Conservation (phyloP, 1,140 invertebrate genomes). For the Berghia stephanieae region DNA sequence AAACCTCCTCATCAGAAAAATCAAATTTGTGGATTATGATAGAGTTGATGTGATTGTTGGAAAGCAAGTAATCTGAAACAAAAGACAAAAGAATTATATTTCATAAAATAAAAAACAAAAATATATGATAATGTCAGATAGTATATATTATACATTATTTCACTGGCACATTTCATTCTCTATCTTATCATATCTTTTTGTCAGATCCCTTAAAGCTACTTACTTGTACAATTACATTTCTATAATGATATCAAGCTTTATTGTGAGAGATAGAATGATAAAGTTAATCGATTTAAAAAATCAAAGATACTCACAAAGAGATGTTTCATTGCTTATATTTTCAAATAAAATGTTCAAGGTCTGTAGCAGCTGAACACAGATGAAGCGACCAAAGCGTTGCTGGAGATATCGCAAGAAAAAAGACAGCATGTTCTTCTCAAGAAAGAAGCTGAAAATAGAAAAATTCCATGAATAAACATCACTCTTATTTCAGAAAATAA, state of each 20-base stretch:
- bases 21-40: conserved; percentile 99
- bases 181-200: too few species aligned
- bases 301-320: conserved; percentile 93
- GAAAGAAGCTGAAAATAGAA: conserved; percentile 85
- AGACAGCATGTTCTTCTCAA: conserved; percentile 99
- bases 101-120: neutral
- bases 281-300: too few species aligned
- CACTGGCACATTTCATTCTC: too few species aligned
- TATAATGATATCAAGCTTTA: too few species aligned
- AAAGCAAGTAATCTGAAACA: conserved; percentile 96
- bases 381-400: conserved; percentile 95
- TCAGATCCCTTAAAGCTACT: too few species aligned
- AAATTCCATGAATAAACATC: neutral
- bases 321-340: conserved; percentile 98
- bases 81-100: conserved; percentile 49
- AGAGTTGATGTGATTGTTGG: conserved; percentile 99
- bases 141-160: too few species aligned
- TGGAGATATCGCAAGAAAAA: conserved; percentile 98
- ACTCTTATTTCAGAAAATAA: neutral
- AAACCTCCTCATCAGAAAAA: conserved; percentile 95
- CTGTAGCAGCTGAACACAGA: conserved; percentile 97
- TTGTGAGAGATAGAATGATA: too few species aligned
- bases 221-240: too few species aligned
- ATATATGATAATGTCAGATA: too few species aligned
- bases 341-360: conserved; percentile 99